Evolutionary conservation across 2,797 vertebrate species (phyloP).

Genomic region (Masticophis lateralis): DNA sequence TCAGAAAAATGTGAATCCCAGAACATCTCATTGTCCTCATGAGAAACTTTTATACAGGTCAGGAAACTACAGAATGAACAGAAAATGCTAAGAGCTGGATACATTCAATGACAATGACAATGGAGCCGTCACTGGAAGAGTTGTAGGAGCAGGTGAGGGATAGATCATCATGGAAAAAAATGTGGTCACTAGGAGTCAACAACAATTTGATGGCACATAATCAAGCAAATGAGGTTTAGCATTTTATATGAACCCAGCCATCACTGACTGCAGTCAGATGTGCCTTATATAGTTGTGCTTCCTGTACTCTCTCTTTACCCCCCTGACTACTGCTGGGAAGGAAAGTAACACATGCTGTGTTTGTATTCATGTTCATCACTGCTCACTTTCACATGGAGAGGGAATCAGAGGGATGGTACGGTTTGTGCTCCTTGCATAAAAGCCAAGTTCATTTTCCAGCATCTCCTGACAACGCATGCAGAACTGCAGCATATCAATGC

Average conservation of each 20-base stretch:
- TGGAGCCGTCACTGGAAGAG: background rate
- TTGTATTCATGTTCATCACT: background rate
- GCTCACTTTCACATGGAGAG: background rate
- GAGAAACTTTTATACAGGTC: background rate
- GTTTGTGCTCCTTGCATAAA: background rate
- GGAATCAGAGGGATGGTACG: background rate
- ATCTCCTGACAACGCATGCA: background rate
- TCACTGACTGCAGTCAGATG: background rate
- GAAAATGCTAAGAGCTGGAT: background rate
- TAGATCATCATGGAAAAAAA: background rate
- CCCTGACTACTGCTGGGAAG: background rate
- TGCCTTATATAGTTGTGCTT: background rate
- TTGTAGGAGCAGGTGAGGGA: background rate
- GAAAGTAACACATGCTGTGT: background rate
- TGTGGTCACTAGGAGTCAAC: background rate
- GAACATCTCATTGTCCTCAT: background rate
- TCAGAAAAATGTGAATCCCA: background rate
- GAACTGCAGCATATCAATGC: background rate
- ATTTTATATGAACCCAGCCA: background rate
- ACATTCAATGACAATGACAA: background rate
- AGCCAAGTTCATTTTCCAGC: background rate
- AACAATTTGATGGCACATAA: background rate
- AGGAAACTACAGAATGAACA: background rate
- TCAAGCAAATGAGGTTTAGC: background rate
- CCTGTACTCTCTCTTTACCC: background rate